A percentile compares a stretch with the other conserved stretches of the same genome.
These are phyloP conservation scores for Chloroceryle amazona DNA, from an alignment of 2,797 vertebrate species.

Conservation along the genomic window DNA sequence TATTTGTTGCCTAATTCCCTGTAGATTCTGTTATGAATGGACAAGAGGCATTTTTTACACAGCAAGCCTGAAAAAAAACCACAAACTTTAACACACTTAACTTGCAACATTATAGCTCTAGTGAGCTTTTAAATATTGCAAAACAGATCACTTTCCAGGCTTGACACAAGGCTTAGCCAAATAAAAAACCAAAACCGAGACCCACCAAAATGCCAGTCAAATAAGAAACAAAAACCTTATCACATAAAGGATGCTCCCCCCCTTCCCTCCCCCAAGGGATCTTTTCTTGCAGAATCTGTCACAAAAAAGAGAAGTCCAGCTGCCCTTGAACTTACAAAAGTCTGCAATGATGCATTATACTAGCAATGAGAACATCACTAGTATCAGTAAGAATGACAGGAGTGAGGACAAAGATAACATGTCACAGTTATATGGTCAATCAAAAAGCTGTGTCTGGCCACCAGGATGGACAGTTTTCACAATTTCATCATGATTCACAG, in stretches of 20 bases:
- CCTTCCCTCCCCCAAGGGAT: neutral
- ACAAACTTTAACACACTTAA: neutral
- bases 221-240: neutral
- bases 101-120: neutral
- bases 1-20: constrained; percentile 49
- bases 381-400: neutral
- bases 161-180: neutral
- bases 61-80: neutral
- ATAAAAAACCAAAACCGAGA: neutral
- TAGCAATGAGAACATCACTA: neutral
- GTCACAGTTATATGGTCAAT: neutral
- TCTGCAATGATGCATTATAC: neutral
- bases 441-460: neutral
- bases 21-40: constrained; percentile 25
- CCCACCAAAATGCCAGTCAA: neutral
- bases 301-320: neutral
- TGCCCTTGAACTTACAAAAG: neutral
- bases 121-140: neutral
- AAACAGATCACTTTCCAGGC: neutral
- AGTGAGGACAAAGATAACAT: neutral
- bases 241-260: neutral
- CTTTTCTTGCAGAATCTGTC: neutral
- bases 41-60: constrained; percentile 38
- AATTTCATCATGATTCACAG: neutral
- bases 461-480: neutral